Evolutionary conservation across 2,113 vertebrate genomes (phyloP).

Genomic region (Corythoichthys haematopterus): DNA sequence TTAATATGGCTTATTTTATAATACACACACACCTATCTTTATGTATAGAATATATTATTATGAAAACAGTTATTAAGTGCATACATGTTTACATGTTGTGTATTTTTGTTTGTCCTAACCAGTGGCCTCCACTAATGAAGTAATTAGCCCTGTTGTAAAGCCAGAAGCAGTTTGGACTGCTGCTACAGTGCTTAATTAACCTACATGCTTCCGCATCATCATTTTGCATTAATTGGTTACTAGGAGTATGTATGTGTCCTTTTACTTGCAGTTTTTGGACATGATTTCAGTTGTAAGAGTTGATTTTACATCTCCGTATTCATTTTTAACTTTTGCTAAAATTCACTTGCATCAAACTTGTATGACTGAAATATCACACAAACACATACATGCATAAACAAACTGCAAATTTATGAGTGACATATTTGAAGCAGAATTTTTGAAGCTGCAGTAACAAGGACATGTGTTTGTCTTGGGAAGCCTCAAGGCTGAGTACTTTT

Average conservation of each 20-base stretch:
- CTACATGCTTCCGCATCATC: slow-evolving; percentile 4
- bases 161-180: slow-evolving; percentile 28
- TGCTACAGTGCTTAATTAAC: slow-evolving; percentile 14
- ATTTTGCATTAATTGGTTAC: slow-evolving; percentile 23
- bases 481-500: slow-evolving; percentile 30
- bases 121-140: slow-evolving; percentile 49
- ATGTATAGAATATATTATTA: background rate
- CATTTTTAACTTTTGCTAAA: background rate
- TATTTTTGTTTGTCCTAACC: slow-evolving; percentile 60
- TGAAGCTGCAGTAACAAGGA: slow-evolving; percentile 24
- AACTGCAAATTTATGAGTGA: slow-evolving; percentile 1
- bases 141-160: slow-evolving; percentile 38
- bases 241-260: slow-evolving; percentile 16
- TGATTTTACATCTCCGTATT: background rate
- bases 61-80: slow-evolving; percentile 22
- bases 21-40: too few species aligned
- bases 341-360: background rate
- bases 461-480: slow-evolving; percentile 24
- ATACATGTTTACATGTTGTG: slow-evolving; percentile 8
- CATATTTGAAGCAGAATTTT: slow-evolving; percentile 12
- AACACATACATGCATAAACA: background rate
- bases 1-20: background rate
- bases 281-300: background rate
- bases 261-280: background rate
- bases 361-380: background rate